Percentiles rank a stretch among this genome's conserved stretches.
These are phyloP conservation scores for Trichopoda pennipes DNA, from an alignment of 2,888 invertebrate genomes.

Conservation along the genomic window DNA sequence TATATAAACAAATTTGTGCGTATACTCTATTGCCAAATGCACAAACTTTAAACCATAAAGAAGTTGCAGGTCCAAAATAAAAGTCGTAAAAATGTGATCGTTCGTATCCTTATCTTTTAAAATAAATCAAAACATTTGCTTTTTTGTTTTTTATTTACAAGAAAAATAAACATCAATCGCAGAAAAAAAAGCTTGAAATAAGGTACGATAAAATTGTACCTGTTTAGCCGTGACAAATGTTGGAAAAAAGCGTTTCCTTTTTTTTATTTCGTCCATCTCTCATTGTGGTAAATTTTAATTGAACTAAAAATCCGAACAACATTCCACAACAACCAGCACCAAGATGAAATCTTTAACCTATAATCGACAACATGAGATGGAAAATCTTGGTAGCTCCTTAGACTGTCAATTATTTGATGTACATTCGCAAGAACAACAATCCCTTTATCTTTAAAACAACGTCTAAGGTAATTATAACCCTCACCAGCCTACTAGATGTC, in stretches of 20 bases:
- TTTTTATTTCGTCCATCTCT: background rate
- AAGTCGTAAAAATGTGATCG: conserved; percentile 17
- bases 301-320: conserved; percentile 33
- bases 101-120: conserved; percentile 56
- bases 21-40: background rate
- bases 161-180: background rate
- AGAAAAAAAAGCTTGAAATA: conserved; percentile 1
- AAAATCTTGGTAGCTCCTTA: conserved; percentile 55
- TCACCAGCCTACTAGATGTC: conserved; percentile 37
- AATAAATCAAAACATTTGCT: conserved; percentile 64
- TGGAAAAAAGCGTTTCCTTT: conserved; percentile 14
- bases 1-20: background rate
- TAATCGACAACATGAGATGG: conserved; percentile 25
- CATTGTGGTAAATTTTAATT: conserved; percentile 39
- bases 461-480: conserved; percentile 65
- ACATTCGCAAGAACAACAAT: conserved; percentile 46
- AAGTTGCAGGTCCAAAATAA: background rate
- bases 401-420: conserved; percentile 70
- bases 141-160: conserved; percentile 42
- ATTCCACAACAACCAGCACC: conserved; percentile 15
- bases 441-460: conserved; percentile 69
- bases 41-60: background rate
- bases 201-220: conserved; percentile 36
- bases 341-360: background rate
- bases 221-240: conserved; percentile 53